A percentile compares a stretch with the other conserved stretches of the same genome.
Evolutionary conservation across 2,113 vertebrate species (phyloP).

Genomic region (Mirza zaza): DNA sequence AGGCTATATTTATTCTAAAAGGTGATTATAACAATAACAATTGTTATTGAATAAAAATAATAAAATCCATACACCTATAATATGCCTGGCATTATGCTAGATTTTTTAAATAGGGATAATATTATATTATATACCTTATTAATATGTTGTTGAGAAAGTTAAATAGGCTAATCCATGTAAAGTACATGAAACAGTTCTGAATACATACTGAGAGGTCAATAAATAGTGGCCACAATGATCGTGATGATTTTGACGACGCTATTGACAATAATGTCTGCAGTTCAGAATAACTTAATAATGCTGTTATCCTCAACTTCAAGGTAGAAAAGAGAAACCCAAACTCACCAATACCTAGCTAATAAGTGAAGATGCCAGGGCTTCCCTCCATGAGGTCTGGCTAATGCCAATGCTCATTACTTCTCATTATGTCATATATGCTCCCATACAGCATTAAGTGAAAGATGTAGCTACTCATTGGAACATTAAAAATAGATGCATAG

Average conservation of each 20-base stretch:
- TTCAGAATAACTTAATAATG: neutral
- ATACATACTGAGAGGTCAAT: neutral
- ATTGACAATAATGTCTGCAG: neutral
- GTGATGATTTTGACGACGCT: neutral
- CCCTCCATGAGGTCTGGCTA: neutral
- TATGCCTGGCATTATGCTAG: neutral
- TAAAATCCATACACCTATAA: neutral
- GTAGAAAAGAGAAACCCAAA: neutral
- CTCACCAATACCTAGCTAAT: neutral
- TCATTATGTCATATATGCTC: neutral
- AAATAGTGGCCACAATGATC: neutral
- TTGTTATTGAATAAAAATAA: neutral
- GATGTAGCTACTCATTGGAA: neutral
- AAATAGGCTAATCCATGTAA: neutral
- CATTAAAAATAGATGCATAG: neutral
- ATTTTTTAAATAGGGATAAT: neutral
- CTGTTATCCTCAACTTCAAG: neutral
- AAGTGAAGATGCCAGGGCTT: neutral
- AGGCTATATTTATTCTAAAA: neutral
- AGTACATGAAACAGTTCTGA: neutral
- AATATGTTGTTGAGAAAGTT: neutral
- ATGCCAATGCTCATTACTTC: neutral
- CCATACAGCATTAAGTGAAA: neutral
- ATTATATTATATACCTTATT: neutral
- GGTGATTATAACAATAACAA: neutral